Evolutionary conservation across 2,113 vertebrate genomes (phyloP).

Genomic region (Gambusia holbrooki): DNA sequence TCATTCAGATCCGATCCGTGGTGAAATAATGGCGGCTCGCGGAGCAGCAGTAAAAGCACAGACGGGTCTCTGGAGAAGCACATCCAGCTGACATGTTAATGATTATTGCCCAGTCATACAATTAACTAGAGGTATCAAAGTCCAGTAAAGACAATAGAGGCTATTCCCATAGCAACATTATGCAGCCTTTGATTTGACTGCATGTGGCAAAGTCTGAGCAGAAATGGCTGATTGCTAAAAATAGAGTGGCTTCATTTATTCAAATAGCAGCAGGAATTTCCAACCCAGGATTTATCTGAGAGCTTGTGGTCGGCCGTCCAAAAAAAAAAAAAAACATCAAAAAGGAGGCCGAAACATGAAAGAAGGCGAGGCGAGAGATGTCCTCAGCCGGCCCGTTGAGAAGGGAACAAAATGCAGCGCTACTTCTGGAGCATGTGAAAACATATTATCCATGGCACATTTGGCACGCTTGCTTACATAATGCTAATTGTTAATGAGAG

Average conservation of each 20-base stretch:
- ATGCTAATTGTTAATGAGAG: not conserved
- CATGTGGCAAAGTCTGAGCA: constrained; percentile 35
- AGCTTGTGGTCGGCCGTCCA: not conserved
- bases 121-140: constrained; percentile 57
- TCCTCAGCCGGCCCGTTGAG: constrained; percentile 1
- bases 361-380: not conserved
- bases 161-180: constrained; percentile 34
- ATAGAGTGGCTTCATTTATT: not conserved
- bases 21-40: constrained; percentile 5
- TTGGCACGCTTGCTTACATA: constrained; percentile 6
- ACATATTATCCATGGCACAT: constrained; percentile 24
- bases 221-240: constrained; percentile 2
- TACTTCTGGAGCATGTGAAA: constrained; percentile 15
- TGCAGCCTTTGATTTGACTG: constrained; percentile 11
- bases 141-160: constrained; percentile 52
- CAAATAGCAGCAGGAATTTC: not conserved
- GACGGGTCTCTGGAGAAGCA: not conserved
- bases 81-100: constrained; percentile 54
- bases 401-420: constrained; percentile 7
- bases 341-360: not conserved
- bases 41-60: not conserved
- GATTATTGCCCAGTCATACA: constrained; percentile 48
- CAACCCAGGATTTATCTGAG: not conserved
- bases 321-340: not conserved
- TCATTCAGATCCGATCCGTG: not conserved